Base-by-base conservation (phyloP, 2,113 vertebrate genomes). In the Scomber scombrus region DNA sequence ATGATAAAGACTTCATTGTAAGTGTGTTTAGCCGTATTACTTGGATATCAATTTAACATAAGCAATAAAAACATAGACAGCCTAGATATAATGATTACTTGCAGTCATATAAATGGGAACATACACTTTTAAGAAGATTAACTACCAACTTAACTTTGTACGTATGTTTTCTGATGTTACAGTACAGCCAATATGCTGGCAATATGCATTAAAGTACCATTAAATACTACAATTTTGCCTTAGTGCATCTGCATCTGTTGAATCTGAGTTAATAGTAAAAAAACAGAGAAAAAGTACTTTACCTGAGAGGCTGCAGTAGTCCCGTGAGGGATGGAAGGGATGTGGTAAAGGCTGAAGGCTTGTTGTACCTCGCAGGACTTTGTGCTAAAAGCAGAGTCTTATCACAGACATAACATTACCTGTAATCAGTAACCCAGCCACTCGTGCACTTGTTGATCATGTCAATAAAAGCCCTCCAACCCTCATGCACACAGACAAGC, bases 401-500 rank as follows among this genome's bases (percentile, higher is more conserved):
- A 92, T 94, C 89, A 84, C 77, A 82, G 54, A 75, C 52, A 89
- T 67, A 87, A 77, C 79, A 90, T 89, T 52, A 85, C 62, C 50
- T 86, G 84, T 91, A 92, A 93, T 94, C 85, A 95, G 93, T 95
- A 93, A 94, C 92, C 70, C 43, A 54, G 56, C 56, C 29, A 62
- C 63, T 85, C 64, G 78, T 72, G 77, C 46, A 71, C 71, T 75
- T 89, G 75, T 74, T 92, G 84, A 93, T 91, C 75, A 61, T 82
- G 88, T 93, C 87, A 91, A 87, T 78, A 87, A 66, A 83, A 54
- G 3, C 19, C 40, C n/a, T 73, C 31, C 34, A 51, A 16, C 29
- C 18, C 14, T 46, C 4, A 11, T 9, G 0, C 58, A 66, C 49
- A 19, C 63, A 7, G 11, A 49, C 45, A 43, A 8, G 2, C 50